These are phyloP conservation scores for Zaprionus obscuricornis DNA, from an alignment of 2,888 invertebrate species.

Conservation along the genomic window DNA sequence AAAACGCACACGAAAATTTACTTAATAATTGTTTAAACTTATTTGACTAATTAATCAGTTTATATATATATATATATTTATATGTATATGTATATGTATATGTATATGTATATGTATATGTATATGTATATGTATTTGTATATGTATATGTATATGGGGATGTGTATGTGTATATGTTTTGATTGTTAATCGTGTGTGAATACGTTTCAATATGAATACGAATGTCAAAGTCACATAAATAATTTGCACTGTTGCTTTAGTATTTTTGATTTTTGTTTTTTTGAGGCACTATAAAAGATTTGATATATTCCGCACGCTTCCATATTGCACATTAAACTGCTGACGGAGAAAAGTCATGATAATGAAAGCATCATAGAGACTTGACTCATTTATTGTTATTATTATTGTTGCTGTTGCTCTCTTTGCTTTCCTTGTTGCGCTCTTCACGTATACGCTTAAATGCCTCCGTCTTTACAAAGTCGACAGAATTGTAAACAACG, in stretches of 20 bases:
- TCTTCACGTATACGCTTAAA: slow-evolving; percentile 93
- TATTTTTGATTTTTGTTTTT: too few relatives aligned
- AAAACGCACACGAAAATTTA: too few relatives aligned
- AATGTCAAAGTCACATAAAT: slow-evolving; percentile 47
- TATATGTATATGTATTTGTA: slow-evolving; percentile 2
- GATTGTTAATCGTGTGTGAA: not conserved
- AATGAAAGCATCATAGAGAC: slow-evolving; percentile 10
- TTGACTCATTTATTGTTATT: slow-evolving; percentile 34
- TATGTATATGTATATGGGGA: slow-evolving; percentile 2
- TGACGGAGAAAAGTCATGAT: slow-evolving; percentile 34
- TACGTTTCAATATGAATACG: slow-evolving; percentile 39
- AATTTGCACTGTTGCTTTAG: slow-evolving; percentile 46
- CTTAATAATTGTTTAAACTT: too few relatives aligned
- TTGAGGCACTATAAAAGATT: slow-evolving; percentile 57
- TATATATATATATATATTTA: slow-evolving; percentile 33
- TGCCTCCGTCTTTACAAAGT: slow-evolving; percentile 96
- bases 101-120: slow-evolving; percentile 11
- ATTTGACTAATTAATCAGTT: slow-evolving; percentile 34
- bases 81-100: slow-evolving; percentile 26
- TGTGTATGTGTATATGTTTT: too few relatives aligned
- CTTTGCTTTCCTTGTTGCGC: slow-evolving; percentile 82
- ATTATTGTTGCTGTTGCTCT: slow-evolving; percentile 71
- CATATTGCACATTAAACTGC: slow-evolving; percentile 54
- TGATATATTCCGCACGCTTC: slow-evolving; percentile 27
- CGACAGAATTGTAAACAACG: slow-evolving; percentile 95